These are phyloP conservation scores for Ceratitis capitata DNA, from an alignment of 1,140 invertebrate species.

Conservation along the genomic window DNA sequence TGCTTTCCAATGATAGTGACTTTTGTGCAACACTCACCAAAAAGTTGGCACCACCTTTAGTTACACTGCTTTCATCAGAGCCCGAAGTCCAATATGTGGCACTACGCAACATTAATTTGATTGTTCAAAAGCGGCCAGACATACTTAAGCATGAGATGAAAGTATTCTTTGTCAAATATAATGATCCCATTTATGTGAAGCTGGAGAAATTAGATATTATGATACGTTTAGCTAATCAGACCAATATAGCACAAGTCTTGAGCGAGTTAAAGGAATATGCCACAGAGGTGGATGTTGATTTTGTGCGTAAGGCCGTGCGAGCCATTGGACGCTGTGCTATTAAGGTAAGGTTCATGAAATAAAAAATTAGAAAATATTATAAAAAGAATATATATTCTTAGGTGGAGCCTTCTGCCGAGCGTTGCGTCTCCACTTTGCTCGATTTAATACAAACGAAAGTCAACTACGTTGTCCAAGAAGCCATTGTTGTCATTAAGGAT, in stretches of 20 bases:
- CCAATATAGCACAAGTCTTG: conserved; percentile 98
- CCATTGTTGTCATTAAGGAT: conserved; percentile 99
- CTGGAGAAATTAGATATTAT: conserved; percentile 99
- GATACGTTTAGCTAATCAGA: conserved; percentile 97
- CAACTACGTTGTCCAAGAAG: conserved; percentile 99
- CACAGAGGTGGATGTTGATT: conserved; percentile 99
- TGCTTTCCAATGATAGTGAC: conserved; percentile 92
- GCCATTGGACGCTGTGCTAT: conserved; percentile 99
- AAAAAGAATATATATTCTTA: conserved; percentile 43
- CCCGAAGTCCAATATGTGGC: conserved; percentile 99
- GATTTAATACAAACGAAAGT: conserved; percentile 99
- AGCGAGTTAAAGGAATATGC: conserved; percentile 99
- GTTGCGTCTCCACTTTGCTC: conserved; percentile 97
- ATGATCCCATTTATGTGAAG: conserved; percentile 99
- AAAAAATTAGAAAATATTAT: neutral
- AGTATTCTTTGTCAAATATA: conserved; percentile 99
- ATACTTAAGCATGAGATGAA: conserved; percentile 99
- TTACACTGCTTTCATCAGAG: conserved; percentile 97
- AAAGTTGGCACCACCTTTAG: conserved; percentile 98
- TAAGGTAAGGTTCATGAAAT: conserved; percentile 73
- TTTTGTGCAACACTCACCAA: conserved; percentile 95
- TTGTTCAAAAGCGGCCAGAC: conserved; percentile 98
- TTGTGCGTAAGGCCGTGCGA: conserved; percentile 97
- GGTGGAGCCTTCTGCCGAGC: conserved; percentile 96
- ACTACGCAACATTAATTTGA: conserved; percentile 97